Conservation (phyloP, 2,113 vertebrate species). For the Pluvianellus socialis region DNA sequence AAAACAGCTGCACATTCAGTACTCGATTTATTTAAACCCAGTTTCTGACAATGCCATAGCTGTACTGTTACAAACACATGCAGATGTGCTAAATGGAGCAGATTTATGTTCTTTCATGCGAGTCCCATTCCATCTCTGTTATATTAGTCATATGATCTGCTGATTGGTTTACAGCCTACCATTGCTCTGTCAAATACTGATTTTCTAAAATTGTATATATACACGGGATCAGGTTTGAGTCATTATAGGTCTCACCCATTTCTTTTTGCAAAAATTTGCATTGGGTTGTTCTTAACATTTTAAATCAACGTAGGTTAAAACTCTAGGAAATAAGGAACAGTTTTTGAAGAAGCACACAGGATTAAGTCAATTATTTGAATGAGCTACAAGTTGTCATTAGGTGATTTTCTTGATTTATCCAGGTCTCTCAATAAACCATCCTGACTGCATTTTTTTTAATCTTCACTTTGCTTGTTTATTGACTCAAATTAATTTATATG, state of each 20-base stretch:
- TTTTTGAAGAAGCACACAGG: background rate
- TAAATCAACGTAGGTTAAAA: background rate
- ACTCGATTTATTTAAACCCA: background rate
- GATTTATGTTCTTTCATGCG: constrained; percentile 32
- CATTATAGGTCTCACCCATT: background rate
- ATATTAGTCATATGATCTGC: background rate
- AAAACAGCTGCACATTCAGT: background rate
- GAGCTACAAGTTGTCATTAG: background rate
- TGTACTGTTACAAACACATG: background rate
- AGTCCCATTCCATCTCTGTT: background rate
- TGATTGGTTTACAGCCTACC: background rate
- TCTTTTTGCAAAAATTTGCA: background rate
- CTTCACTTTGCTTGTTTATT: background rate
- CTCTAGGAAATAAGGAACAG: background rate
- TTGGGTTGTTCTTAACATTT: background rate
- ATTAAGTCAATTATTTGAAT: background rate
- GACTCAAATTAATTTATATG: background rate
- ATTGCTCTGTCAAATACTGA: background rate
- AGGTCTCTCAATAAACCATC: background rate
- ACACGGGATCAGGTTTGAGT: background rate
- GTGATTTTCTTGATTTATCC: background rate
- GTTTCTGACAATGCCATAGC: background rate
- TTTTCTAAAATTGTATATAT: background rate
- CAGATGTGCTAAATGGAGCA: constrained; percentile 43
- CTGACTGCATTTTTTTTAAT: background rate